These are phyloP conservation scores for Paramormyrops kingsleyae DNA, from an alignment of 2,113 vertebrate genomes.

Conservation along the genomic window DNA sequence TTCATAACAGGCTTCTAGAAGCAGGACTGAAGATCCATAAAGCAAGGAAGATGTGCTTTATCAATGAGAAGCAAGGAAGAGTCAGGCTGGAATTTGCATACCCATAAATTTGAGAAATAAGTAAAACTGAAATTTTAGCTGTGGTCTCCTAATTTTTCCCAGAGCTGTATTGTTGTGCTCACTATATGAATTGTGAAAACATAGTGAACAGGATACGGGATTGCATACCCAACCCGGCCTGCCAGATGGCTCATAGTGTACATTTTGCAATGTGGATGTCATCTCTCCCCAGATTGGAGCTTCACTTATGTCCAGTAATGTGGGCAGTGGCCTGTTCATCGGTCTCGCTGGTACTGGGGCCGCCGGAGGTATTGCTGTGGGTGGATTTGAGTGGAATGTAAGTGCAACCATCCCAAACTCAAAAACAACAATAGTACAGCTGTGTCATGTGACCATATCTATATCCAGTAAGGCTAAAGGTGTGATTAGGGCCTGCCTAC, in stretches of 20 bases:
- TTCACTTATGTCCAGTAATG: slow-evolving; percentile 92
- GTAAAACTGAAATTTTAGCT: not conserved
- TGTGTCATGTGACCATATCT: not conserved
- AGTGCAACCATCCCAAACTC: slow-evolving; percentile 32
- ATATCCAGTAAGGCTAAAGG: not conserved
- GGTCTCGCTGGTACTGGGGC: slow-evolving; percentile 87
- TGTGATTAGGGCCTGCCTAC: not conserved
- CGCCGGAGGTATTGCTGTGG: slow-evolving; percentile 84
- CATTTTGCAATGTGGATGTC: not conserved
- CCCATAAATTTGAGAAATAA: not conserved
- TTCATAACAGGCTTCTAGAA: not conserved
- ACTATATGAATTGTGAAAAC: not conserved
- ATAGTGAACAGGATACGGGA: not conserved
- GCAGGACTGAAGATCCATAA: not conserved
- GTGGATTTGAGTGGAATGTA: slow-evolving; percentile 92
- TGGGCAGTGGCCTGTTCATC: slow-evolving; percentile 87
- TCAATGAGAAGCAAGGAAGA: not conserved
- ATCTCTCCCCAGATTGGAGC: slow-evolving; percentile 76
- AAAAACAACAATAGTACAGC: not conserved
- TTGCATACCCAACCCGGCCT: not conserved
- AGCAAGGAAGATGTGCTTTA: not conserved
- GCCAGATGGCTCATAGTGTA: not conserved
- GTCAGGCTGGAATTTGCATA: not conserved
- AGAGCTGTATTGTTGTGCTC: not conserved
- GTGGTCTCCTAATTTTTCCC: not conserved